Evolutionary conservation across 2,797 vertebrate species (phyloP).

Genomic region (Anniella stebbinsi): DNA sequence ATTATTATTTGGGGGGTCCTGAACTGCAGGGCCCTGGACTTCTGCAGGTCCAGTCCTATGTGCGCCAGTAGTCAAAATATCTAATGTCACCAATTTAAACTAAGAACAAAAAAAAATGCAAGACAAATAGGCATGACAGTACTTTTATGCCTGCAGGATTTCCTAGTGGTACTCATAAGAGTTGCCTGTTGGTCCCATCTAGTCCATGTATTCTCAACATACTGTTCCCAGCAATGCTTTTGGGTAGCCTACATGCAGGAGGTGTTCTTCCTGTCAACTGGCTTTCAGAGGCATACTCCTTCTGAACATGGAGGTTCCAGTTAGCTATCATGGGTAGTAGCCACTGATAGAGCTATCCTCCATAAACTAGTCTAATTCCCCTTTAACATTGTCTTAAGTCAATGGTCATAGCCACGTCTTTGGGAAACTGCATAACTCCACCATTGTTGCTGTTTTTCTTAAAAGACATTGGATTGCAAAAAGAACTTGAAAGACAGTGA

Average conservation of each 20-base stretch:
- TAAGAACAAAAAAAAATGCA: not conserved
- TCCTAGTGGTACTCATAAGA: not conserved
- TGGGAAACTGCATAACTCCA: not conserved
- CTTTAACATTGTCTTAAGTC: not conserved
- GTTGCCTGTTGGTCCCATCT: not conserved
- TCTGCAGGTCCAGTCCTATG: too few relatives aligned
- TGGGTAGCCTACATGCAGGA: not conserved
- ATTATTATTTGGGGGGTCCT: too few relatives aligned
- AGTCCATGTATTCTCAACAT: not conserved
- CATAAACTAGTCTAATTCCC: not conserved
- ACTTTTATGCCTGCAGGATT: not conserved
- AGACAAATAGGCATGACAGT: not conserved
- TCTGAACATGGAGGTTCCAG: not conserved
- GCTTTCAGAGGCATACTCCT: not conserved
- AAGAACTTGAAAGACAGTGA: not conserved
- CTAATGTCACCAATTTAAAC: not conserved
- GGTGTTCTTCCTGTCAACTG: not conserved
- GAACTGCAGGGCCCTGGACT: too few relatives aligned
- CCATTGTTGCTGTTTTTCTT: not conserved
- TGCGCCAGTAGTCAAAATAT: not conserved
- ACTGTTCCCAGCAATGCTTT: not conserved
- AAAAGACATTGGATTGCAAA: not conserved
- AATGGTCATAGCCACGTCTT: not conserved
- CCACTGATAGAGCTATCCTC: not conserved
- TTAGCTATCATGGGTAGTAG: not conserved